Base-by-base conservation (phyloP, 2,113 vertebrate genomes). In the Vulpes ferrilata region DNA sequence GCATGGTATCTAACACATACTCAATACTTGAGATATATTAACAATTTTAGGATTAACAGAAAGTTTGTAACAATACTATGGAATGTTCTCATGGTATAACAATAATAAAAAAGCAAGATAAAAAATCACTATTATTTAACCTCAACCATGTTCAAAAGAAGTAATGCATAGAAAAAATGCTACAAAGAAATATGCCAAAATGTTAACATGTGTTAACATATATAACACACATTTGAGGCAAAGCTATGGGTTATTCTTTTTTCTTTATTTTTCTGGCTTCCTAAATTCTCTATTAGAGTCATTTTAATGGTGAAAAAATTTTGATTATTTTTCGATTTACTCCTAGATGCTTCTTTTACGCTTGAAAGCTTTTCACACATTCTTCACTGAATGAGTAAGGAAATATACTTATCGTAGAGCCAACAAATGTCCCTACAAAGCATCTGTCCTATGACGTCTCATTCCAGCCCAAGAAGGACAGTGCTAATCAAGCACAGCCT, bases 91-190 rank as follows among this genome's bases (percentile, higher is more conserved):
- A 69, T 51, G 27, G 13, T 74, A 55, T 38, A n/a, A 48, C 27
- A 38, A 60, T 48, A 51, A 74, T 27, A 67, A 65, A 90, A 85
- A 92, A 20, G 16, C 16, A 82, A 82, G 51, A 60, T 22, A 85
- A 10, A 92, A 55, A 96, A 69, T 96, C 48, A 53, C n/a, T 86
- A 15, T 55, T 87, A 73, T 83, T 95, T 57, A 89, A 81, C 59
- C 53, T 85, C 35, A 92, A 30, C 10, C 48, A n/a, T 30, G 0
- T 60, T 91, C 67, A 65, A 48, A 60, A 15, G 51, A 83, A 83
- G 30, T 83, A n/a, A 59, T 43, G 7, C 38, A n/a, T 48, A 27
- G 27, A 80, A 87, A 91, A 81, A 57, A 48, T 35, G 22, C 11
- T 38, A 8, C 59, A 94, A 87, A 69, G 51, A 95, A 88, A 74